Conservation (phyloP, 92 coral and sea anemone species). For the Parazoanthus swiftii region DNA sequence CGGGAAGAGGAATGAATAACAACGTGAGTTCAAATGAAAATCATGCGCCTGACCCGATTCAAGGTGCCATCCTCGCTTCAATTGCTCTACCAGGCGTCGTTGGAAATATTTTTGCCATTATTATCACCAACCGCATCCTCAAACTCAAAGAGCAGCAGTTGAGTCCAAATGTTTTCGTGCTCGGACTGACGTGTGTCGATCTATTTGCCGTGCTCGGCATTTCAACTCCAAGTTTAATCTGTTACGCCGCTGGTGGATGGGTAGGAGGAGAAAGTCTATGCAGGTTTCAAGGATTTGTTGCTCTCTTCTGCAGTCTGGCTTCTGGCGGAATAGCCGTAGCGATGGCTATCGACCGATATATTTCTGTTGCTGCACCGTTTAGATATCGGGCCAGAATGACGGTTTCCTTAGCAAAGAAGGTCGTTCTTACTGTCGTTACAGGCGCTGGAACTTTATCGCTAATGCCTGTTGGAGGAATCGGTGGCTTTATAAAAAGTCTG, state of each 20-base stretch:
- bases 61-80: too few species aligned
- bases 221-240: not conserved
- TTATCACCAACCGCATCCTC: not conserved
- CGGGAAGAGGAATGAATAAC: too few species aligned
- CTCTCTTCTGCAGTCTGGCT: not conserved
- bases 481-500: not conserved
- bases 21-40: too few species aligned
- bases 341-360: not conserved
- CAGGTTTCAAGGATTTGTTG: not conserved
- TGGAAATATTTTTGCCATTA: not conserved
- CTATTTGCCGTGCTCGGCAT: not conserved
- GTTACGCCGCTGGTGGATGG: not conserved
- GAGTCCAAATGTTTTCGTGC: conserved; percentile 4
- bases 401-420: not conserved
- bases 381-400: not conserved
- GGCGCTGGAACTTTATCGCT: not conserved
- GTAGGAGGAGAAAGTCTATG: not conserved
- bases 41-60: too few species aligned
- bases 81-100: too few species aligned
- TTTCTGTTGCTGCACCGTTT: not conserved
- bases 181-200: conserved; percentile 1
- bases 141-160: not conserved
- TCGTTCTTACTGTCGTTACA: not conserved
- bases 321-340: not conserved
- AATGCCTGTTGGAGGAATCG: conserved; percentile 16